phyloP scores from a whole-genome alignment of 2,888 invertebrate species.

The Thecocarcelia acutangulata region DNA sequence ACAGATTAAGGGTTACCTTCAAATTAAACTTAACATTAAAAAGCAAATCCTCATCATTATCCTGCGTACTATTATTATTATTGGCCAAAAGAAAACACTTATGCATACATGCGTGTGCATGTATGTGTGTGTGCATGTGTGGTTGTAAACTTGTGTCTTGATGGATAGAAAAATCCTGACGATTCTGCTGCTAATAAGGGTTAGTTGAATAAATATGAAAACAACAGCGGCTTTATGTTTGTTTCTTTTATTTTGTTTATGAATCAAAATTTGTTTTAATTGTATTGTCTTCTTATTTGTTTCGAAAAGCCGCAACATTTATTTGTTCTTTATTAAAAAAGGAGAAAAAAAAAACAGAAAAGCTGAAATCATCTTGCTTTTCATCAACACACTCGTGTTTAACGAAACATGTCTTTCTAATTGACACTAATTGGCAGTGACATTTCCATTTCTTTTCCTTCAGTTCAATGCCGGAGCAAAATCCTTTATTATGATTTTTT shows the following conservation, averaged over 20 bases:
- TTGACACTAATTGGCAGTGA: constrained; percentile 80
- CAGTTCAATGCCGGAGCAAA: not conserved
- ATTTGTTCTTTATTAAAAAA: constrained; percentile 50
- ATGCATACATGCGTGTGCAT: not conserved
- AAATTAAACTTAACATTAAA: constrained; percentile 41
- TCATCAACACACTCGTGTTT: constrained; percentile 13
- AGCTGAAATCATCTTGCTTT: constrained; percentile 27
- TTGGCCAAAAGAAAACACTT: constrained; percentile 35
- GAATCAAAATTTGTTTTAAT: constrained; percentile 32
- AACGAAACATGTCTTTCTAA: constrained; percentile 73
- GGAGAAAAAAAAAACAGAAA: not conserved
- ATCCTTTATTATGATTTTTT: not conserved
- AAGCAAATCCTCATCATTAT: not conserved
- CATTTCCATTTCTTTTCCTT: constrained; percentile 75
- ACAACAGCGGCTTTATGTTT: constrained; percentile 46
- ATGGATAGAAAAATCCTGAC: constrained; percentile 19
- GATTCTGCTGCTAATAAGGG: constrained; percentile 58
- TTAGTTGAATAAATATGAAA: constrained; percentile 64
- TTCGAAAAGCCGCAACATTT: constrained; percentile 69
- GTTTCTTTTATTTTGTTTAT: constrained; percentile 30
- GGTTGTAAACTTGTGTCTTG: not conserved
- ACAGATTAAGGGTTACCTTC: constrained; percentile 66
- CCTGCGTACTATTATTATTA: constrained; percentile 14
- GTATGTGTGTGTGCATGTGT: too few species aligned
- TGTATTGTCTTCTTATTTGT: constrained; percentile 59